These are phyloP conservation scores for Drosophila teissieri DNA, from an alignment of 1,140 invertebrate genomes.

Conservation along the genomic window DNA sequence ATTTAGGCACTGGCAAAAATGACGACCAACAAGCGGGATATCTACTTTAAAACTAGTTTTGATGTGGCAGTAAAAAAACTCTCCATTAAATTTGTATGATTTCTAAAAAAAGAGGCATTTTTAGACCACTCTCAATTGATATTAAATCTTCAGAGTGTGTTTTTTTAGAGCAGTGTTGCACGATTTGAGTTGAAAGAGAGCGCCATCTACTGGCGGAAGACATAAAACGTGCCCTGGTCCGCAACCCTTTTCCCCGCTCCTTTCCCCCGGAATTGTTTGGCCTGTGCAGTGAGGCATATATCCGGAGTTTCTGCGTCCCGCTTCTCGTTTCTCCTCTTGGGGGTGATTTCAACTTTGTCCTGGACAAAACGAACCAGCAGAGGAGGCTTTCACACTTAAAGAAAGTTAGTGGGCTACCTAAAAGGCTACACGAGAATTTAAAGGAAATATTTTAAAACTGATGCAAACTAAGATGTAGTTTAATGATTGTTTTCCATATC, in stretches of 20 bases:
- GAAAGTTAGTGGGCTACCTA: not conserved
- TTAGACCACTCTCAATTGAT: too few relatives aligned
- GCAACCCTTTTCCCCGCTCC: constrained; percentile 19
- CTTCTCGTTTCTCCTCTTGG: constrained; percentile 13
- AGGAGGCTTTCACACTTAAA: constrained; percentile 16
- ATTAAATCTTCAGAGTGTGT: too few relatives aligned
- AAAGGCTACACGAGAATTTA: too few relatives aligned
- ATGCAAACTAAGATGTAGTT: too few relatives aligned
- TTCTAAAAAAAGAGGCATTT: too few relatives aligned
- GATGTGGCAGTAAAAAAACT: too few relatives aligned
- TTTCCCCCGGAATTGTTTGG: constrained; percentile 7
- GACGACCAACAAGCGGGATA: not conserved
- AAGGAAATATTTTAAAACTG: too few relatives aligned
- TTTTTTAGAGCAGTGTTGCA: not conserved
- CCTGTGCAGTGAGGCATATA: constrained; percentile 65
- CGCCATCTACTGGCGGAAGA: constrained; percentile 63
- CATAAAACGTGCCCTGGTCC: constrained; percentile 36
- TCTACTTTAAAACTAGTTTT: not conserved
- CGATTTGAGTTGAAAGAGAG: constrained; percentile 13
- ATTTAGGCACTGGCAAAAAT: constrained; percentile 9
- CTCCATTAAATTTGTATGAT: too few relatives aligned
- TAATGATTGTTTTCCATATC: too few relatives aligned
- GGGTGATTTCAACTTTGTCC: constrained; percentile 23
- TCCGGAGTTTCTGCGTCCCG: constrained; percentile 35
- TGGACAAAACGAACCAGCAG: constrained; percentile 4